Evolutionary conservation across 2,113 vertebrate genomes (phyloP), one percentile per base, ranked within the genome.

Genomic region (Hyaena hyaena): DNA sequence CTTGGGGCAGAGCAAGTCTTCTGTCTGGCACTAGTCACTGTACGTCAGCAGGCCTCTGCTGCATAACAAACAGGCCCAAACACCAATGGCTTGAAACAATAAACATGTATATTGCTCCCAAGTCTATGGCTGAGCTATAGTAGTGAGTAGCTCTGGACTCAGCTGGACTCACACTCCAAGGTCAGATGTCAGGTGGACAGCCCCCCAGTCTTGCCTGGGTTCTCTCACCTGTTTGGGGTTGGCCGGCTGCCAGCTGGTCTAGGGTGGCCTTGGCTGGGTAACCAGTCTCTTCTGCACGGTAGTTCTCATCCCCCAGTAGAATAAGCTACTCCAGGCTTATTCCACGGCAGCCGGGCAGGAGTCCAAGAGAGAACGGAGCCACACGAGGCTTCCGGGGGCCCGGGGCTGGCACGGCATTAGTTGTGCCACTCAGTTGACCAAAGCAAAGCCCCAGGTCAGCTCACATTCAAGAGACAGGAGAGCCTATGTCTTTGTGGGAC

Each of bases 401-500:
- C 39, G 0, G 9, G 50, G 43, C 4, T 48, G 53, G 10, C 2
- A 31, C 10, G 1, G 31, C 3, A 2, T 10, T 28, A 1, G 3
- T 16, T 45, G 24, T 33, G 55, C 45, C 9, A 10, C 33, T 12
- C 24, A 4, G 9, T 11, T 63, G 33, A 15, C 24, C 55, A 43
- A 24, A 35, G 58, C 28, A 28, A 28, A 55, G 26, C 31, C 71
- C 31, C 45, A 31, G 58, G 6, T 11, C 28, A 31, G 76, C 31
- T 24, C 31, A 0, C 14, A 31, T 4, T 11, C 55, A 26, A 43
- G 43, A 10, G 14, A 6, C 17, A 5, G 26, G 5, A 26, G 48
- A 63, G 43, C 63, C 19, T 2, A 68, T 12, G 4, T 53, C 43
- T 33, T 53, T 14, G 12, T 11, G 66, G 82, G 8, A 66, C 28